A percentile compares a stretch with the other conserved stretches of the same genome.
These are phyloP conservation scores for Nycticebus coucang DNA, from an alignment of 2,113 vertebrate species.

Conservation along the genomic window DNA sequence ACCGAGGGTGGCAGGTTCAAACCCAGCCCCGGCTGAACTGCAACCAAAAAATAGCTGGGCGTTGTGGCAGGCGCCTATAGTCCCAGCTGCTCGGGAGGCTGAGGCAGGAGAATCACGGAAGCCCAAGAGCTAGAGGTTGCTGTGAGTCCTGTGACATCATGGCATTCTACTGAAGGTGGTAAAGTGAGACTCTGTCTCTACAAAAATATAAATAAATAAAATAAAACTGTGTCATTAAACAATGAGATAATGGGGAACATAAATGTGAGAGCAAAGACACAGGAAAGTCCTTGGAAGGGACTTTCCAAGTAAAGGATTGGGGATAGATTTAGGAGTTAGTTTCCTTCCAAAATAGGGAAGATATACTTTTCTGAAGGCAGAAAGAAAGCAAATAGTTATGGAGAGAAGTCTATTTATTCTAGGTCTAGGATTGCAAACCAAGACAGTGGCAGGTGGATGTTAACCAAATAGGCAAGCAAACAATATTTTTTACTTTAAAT, in stretches of 20 bases:
- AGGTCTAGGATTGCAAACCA: background rate
- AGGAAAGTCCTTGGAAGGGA: background rate
- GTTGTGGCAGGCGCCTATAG: too few relatives aligned
- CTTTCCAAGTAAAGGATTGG: background rate
- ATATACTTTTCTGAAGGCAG: constrained; percentile 23
- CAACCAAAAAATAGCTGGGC: too few relatives aligned
- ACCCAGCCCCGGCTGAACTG: too few relatives aligned
- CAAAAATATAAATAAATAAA: background rate
- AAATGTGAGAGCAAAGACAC: background rate
- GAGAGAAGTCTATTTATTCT: constrained; percentile 6
- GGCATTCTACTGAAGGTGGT: too few relatives aligned
- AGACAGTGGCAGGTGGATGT: background rate
- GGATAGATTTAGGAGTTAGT: background rate
- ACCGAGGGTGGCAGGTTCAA: too few relatives aligned
- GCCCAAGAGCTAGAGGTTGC: too few relatives aligned
- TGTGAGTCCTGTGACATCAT: too few relatives aligned
- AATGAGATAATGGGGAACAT: background rate
- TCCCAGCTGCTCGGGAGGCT: too few relatives aligned
- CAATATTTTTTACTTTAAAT: background rate
- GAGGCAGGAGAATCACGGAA: too few relatives aligned
- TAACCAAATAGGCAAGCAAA: background rate
- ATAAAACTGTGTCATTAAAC: background rate
- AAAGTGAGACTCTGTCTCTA: too few relatives aligned
- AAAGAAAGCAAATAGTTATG: background rate
- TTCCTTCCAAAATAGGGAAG: background rate